Base-by-base conservation (phyloP, 2,797 vertebrate genomes). In the Anniella stebbinsi region DNA sequence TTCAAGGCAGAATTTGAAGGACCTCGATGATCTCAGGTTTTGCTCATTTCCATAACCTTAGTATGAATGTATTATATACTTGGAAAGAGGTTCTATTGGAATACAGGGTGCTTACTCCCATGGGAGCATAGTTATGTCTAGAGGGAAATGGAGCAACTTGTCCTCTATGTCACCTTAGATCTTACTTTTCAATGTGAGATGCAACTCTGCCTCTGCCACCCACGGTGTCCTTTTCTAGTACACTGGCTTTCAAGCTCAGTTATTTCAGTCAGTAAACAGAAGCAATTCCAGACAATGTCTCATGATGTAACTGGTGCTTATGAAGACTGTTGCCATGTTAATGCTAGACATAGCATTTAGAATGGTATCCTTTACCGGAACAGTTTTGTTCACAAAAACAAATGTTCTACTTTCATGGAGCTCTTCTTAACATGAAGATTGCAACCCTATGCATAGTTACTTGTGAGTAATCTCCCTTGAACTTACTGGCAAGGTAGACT, bases 231-330 rank as follows among this genome's bases (percentile, higher is more conserved):
- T 89, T 91, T 25, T 78, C 51, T 90, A 86, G 72, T 11, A 21
- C 4, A 84, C 45, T 86, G 87, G 12, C 73, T 87, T 89, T 63
- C 91, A 77, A 86, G 38, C 30, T 51, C 1, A n/a, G 0, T 1
- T 85, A 1, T 63, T 95, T 93, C 69, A 86, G 0, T 38, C 38
- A 69, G 1, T 0, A 75, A 85, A 70, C 80, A 57, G 33, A 88
- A 93, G 90, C 85, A 51, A 38, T 85, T 87, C 7, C 83, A 13
- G 88, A 4, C 21, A 93, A 2, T 80, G 48, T 54, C 48, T 70
- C 36, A 28, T 81, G 80, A 89, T n/a, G 54, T 82, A 89, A 89
- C 41, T 38, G 45, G 87, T 17, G 15, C 48, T 88, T 75, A 82
- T 63, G 78, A 73, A 48, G 63, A 80, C 66, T 30, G 41, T 82